Evolutionary conservation across 2,797 vertebrate species (phyloP).

Genomic region (Peromyscus melanophrys): DNA sequence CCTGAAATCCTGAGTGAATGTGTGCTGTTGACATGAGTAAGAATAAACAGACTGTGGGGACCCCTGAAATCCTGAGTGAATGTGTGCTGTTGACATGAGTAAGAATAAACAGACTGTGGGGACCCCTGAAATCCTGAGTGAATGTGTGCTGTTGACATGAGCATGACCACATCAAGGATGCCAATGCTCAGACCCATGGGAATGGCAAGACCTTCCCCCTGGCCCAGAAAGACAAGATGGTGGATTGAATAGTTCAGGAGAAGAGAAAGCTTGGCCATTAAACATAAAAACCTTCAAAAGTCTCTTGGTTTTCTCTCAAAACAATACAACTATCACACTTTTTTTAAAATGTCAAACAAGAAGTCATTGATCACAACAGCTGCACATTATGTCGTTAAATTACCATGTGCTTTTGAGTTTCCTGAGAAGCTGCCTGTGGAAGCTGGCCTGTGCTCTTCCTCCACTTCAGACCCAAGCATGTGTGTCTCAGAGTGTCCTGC

Average conservation of each 20-base stretch:
- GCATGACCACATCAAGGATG: neutral
- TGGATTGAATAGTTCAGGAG: neutral
- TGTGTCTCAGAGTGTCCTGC: neutral
- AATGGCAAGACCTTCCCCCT: neutral
- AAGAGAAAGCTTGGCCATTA: neutral
- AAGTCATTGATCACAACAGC: neutral
- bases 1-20: neutral
- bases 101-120: neutral
- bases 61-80: no score
- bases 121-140: neutral
- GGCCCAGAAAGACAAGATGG: neutral
- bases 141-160: neutral
- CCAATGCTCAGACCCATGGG: neutral
- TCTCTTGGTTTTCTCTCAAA: conserved; percentile 5
- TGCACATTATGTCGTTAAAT: neutral
- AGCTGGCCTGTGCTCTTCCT: neutral
- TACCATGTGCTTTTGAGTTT: neutral
- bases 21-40: neutral
- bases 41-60: no score
- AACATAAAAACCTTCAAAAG: neutral
- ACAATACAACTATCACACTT: neutral
- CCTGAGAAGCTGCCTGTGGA: neutral
- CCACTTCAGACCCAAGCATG: neutral
- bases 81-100: no score
- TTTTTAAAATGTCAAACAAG: neutral